Base-by-base conservation (phyloP, 1,140 invertebrate genomes). In the Drosophila oshimai region DNA sequence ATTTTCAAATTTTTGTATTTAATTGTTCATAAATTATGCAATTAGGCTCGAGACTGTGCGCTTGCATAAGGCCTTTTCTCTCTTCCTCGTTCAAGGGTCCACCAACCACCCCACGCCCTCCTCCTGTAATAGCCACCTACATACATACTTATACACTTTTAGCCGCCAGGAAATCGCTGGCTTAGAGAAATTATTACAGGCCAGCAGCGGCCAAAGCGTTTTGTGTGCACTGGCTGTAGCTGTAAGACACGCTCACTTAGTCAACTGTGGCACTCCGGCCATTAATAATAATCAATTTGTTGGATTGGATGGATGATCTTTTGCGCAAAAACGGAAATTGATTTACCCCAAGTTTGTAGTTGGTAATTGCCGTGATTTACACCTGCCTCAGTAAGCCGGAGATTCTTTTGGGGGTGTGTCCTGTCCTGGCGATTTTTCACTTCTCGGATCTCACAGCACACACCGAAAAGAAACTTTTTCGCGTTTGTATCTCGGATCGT, bases 401-500 rank as follows among this genome's bases (percentile, higher is more conserved):
- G 24, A 67, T 12, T 15, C 34, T 49, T 28, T 12, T 4, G 3
- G 5, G 26, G 39, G 24, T 20, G 49, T 45, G 18, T 24, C 9
- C 34, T 29, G 36, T 69, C 62, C 61, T 65, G 58, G 42, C 33
- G 6, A 18, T 55, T 39, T 51, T 50, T 53, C 41, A 64, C 51
- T 72, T 57, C 62, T 61, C 37, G 24, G 10, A 31, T 31, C 50
- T 13, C 51, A 34, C 58, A 26, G 13, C 78, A 72, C 41, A 42
- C 70, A 83, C 64, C 55, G 80, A 81, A 87, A 70, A 74, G 83
- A 81, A 87, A 87, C 73, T 88, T 88, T 84, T 90, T 90, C 71
- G 89, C 89, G 89, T 90, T 90, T 90, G 89, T 87, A 88, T 88
- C 89, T 81, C 61, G 64, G 89, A 88, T 90, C 86, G 77, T 84